Percentiles rank a stretch among this genome's conserved stretches.
phyloP scores from a whole-genome alignment of 2,888 invertebrate genomes.

The Brachyopa scutellaris region DNA sequence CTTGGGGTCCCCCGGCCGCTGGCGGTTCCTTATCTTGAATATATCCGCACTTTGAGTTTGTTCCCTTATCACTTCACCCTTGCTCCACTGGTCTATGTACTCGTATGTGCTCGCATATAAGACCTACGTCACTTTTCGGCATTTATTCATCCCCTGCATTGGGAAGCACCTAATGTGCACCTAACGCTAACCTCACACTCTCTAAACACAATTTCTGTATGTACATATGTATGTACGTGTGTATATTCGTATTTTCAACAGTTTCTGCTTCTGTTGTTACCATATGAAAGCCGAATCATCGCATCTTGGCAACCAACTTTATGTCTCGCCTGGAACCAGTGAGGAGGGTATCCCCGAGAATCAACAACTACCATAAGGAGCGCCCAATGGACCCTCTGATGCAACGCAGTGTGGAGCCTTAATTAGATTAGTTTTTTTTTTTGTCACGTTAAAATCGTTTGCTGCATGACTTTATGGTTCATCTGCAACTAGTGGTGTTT shows the following conservation, averaged over 20 bases:
- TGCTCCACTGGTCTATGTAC: background rate
- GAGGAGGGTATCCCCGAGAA: conserved; percentile 6
- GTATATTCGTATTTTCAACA: background rate
- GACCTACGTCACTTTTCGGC: conserved; percentile 1
- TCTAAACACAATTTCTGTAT: no score
- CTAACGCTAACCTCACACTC: background rate
- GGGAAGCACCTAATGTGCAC: conserved; percentile 18
- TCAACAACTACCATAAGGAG: conserved; percentile 5
- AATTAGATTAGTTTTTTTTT: conserved; percentile 20
- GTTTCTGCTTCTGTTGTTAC: conserved; percentile 5
- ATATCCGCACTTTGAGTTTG: conserved; percentile 9
- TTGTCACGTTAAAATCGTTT: background rate
- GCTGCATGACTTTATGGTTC: background rate
- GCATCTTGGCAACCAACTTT: conserved; percentile 16
- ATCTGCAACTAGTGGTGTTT: no score
- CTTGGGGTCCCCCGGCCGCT: background rate
- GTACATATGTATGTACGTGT: no score
- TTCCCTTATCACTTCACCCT: conserved; percentile 41
- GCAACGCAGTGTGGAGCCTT: background rate
- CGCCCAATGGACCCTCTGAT: background rate
- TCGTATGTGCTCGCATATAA: background rate
- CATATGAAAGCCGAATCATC: conserved; percentile 30
- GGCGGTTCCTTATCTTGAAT: conserved; percentile 26
- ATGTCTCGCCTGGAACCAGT: conserved; percentile 14
- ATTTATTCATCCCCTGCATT: conserved; percentile 6